Evolutionary conservation across 2,888 invertebrate species (phyloP).

Genomic region (Sycophila texana): DNA sequence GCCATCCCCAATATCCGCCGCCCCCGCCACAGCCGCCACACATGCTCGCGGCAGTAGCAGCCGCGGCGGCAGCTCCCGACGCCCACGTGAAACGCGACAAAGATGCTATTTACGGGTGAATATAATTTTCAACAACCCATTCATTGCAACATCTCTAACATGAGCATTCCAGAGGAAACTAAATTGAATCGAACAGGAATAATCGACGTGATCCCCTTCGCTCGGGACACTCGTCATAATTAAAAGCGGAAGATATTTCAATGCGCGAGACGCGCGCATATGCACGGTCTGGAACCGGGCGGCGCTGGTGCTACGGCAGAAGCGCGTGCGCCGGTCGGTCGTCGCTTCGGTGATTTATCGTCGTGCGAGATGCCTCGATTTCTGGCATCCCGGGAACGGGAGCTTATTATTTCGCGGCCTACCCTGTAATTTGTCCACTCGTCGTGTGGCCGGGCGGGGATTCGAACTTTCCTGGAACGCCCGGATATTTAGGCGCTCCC

Average conservation of each 20-base stretch:
- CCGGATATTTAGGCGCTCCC: constrained; percentile 55
- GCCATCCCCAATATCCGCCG: constrained; percentile 86
- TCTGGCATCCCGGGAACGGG: constrained; percentile 71
- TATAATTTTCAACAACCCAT: constrained; percentile 62
- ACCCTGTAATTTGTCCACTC: constrained; percentile 74
- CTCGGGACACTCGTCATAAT: no score
- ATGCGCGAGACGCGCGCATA: constrained; percentile 17
- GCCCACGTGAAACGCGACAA: constrained; percentile 95
- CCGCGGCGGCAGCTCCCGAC: constrained; percentile 83
- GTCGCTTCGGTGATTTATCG: constrained; percentile 70
- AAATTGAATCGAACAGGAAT: no score
- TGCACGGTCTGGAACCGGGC: constrained; percentile 17
- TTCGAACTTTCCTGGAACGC: constrained; percentile 69
- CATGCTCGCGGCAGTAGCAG: constrained; percentile 83
- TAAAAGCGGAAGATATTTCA: constrained; percentile 37
- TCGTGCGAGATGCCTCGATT: constrained; percentile 69
- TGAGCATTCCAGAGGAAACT: background rate
- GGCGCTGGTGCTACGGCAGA: no score
- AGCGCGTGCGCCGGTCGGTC: constrained; percentile 13
- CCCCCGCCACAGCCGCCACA: constrained; percentile 83
- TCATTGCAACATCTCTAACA: background rate
- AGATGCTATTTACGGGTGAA: constrained; percentile 99
- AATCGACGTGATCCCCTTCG: no score
- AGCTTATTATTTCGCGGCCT: constrained; percentile 72
- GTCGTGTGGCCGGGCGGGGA: constrained; percentile 67